Evolutionary conservation across 2,113 vertebrate genomes (phyloP).

Genomic region (Anoplopoma fimbria): DNA sequence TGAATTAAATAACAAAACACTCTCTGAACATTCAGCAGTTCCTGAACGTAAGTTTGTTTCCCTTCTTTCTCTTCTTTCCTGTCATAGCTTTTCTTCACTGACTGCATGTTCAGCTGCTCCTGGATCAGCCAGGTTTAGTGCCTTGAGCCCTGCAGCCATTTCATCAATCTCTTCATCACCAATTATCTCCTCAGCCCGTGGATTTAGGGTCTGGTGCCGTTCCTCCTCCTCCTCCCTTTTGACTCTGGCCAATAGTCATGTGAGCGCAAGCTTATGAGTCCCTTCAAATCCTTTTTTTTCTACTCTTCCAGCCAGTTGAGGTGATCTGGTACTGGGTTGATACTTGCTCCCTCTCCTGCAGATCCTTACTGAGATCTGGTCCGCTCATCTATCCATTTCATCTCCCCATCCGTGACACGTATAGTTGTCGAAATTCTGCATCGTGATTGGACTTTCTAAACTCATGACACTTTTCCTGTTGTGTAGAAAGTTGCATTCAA

Average conservation of each 20-base stretch:
- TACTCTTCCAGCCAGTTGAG: not conserved
- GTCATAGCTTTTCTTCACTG: not conserved
- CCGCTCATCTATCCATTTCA: not conserved
- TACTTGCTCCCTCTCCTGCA: not conserved
- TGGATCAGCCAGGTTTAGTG: not conserved
- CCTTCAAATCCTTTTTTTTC: not conserved
- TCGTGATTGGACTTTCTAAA: not conserved
- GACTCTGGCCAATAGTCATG: not conserved
- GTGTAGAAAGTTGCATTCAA: not conserved
- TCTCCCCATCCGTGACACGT: not conserved
- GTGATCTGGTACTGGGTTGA: not conserved
- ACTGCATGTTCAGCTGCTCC: not conserved
- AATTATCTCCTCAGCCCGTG: not conserved
- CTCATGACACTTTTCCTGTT: not conserved
- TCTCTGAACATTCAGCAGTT: not conserved
- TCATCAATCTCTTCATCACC: not conserved
- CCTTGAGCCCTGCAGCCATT: not conserved
- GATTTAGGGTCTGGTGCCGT: not conserved
- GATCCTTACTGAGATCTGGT: not conserved
- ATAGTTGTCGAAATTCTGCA: not conserved
- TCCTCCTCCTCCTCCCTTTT: not conserved
- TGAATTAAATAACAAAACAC: not conserved
- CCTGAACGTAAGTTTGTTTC: not conserved
- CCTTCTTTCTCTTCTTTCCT: not conserved
- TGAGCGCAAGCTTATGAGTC: not conserved